These are phyloP conservation scores for Hassar affinis DNA, from an alignment of 2,113 vertebrate species.

Conservation along the genomic window DNA sequence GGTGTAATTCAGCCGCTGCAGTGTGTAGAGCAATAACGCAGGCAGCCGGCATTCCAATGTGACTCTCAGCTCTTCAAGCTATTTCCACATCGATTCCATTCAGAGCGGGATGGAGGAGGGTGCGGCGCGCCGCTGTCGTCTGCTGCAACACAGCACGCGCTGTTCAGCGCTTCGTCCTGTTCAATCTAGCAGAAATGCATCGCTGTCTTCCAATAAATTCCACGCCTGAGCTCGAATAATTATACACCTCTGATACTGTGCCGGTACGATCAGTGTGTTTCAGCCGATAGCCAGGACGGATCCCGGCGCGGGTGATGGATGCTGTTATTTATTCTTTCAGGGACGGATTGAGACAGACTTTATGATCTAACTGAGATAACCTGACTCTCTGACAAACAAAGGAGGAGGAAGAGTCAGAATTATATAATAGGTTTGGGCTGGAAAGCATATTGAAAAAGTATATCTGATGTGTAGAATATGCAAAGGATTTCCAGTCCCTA, in stretches of 20 bases:
- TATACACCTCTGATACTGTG: background rate
- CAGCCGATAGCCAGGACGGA: background rate
- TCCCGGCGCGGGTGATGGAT: background rate
- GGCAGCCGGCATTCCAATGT: slow-evolving; percentile 16
- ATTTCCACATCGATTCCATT: slow-evolving; percentile 30
- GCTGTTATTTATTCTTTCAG: background rate
- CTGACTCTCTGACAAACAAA: background rate
- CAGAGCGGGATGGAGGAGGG: slow-evolving; percentile 21
- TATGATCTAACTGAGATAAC: background rate
- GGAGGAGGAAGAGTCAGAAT: background rate
- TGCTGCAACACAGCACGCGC: background rate
- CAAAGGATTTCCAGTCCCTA: background rate
- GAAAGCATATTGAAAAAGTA: background rate
- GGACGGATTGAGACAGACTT: background rate
- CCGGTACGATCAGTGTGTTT: background rate
- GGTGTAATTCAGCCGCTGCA: slow-evolving; percentile 28
- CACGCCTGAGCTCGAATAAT: background rate
- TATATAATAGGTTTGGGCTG: background rate
- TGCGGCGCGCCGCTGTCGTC: background rate
- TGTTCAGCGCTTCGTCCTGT: background rate
- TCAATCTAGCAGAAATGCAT: background rate
- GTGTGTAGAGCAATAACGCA: background rate
- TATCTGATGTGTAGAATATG: background rate
- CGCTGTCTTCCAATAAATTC: background rate
- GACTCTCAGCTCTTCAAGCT: slow-evolving; percentile 27